A percentile compares a stretch with the other conserved stretches of the same genome.
These are phyloP conservation scores for Amazona guildingii DNA, from an alignment of 2,113 vertebrate species.

Conservation along the genomic window DNA sequence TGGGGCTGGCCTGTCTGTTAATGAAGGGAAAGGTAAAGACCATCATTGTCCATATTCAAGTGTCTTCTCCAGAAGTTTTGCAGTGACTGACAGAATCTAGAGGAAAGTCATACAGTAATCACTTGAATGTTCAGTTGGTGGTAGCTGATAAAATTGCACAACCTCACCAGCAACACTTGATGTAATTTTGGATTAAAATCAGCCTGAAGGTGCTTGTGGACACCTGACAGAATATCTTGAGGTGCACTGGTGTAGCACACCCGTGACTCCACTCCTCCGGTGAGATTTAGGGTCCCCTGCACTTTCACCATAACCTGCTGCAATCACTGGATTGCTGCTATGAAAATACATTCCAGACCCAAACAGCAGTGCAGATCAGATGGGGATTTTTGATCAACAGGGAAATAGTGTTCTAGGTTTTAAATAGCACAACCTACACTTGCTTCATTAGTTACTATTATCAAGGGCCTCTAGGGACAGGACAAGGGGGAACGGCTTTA, in stretches of 20 bases:
- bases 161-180: conserved; percentile 92
- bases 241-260: conserved; percentile 91
- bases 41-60: neutral
- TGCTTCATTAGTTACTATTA: neutral
- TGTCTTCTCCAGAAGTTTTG: conserved; percentile 72
- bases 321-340: conserved; percentile 89
- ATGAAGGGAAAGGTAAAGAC: neutral
- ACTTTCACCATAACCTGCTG: conserved; percentile 87
- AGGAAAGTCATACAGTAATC: conserved; percentile 98
- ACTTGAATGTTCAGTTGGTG: conserved; percentile 96
- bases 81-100: conserved; percentile 96
- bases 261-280: conserved; percentile 88
- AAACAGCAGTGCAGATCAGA: neutral
- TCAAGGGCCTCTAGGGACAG: neutral
- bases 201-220: conserved; percentile 94
- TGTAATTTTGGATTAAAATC: conserved; percentile 94
- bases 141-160: conserved; percentile 96
- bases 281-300: conserved; percentile 89
- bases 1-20: neutral
- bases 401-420: neutral
- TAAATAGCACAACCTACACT: neutral
- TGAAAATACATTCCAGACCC: neutral
- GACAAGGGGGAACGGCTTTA: neutral
- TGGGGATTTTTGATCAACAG: neutral
- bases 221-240: conserved; percentile 93